These are phyloP conservation scores for Anagyrus pseudococci DNA, from an alignment of 2,888 invertebrate genomes.

Conservation along the genomic window DNA sequence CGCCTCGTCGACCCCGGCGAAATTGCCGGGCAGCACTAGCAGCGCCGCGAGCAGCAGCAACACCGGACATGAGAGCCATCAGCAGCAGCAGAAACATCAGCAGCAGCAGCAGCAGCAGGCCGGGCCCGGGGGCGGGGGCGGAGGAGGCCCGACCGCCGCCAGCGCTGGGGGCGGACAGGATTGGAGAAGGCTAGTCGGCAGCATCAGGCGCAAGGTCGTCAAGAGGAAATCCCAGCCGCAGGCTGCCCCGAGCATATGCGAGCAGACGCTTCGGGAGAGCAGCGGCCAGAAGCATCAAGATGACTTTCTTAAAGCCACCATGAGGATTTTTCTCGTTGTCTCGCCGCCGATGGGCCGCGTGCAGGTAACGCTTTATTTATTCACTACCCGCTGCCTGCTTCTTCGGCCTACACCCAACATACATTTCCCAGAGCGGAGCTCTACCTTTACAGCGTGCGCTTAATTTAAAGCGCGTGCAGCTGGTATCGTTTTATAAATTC, in stretches of 20 bases:
- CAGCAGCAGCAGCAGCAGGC: constrained; percentile 19
- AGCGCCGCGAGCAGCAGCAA: not conserved
- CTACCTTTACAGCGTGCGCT: too few species aligned
- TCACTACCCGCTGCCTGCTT: too few species aligned
- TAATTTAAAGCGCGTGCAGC: too few species aligned
- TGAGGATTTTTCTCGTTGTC: constrained; percentile 77
- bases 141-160: constrained; percentile 44
- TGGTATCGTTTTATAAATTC: too few species aligned
- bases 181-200: constrained; percentile 60
- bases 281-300: constrained; percentile 64
- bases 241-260: constrained; percentile 45
- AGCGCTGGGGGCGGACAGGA: constrained; percentile 51
- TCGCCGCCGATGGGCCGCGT: constrained; percentile 72
- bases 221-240: constrained; percentile 50
- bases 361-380: constrained; percentile 61
- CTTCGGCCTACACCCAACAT: too few species aligned
- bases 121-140: constrained; percentile 39
- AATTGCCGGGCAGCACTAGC: too few species aligned
- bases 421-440: too few species aligned
- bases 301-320: constrained; percentile 75
- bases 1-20: too few species aligned
- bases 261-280: constrained; percentile 36
- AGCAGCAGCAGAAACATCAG: not conserved
- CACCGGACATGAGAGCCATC: not conserved
- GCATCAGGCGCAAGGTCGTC: constrained; percentile 58